phyloP scores from a whole-genome alignment of 92 coral and sea anemone species.

The Phenganax subtilis region DNA sequence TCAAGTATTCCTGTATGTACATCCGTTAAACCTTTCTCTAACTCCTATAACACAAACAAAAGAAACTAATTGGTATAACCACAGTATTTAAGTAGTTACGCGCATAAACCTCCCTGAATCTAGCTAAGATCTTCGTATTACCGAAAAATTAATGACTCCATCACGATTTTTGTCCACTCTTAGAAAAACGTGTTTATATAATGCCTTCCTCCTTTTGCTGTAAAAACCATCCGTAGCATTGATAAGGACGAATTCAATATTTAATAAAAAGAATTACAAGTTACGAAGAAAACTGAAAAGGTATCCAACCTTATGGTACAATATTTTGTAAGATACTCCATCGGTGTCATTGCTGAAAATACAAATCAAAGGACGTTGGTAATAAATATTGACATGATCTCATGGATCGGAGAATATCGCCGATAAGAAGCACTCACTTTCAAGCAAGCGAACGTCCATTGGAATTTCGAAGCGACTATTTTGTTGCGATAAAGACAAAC shows the following conservation, averaged over 20 bases:
- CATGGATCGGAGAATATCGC: not conserved
- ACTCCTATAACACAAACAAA: slow-evolving; percentile 52
- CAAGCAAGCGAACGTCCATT: slow-evolving; percentile 84
- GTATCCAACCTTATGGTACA: slow-evolving; percentile 77
- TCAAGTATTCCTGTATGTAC: slow-evolving; percentile 84
- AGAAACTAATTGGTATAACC: slow-evolving; percentile 4
- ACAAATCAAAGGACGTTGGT: not conserved
- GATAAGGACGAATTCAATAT: not conserved
- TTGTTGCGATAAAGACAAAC: slow-evolving; percentile 88
- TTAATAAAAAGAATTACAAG: too few species aligned
- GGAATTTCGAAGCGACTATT: slow-evolving; percentile 98
- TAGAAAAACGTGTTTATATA: slow-evolving; percentile 74
- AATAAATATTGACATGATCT: not conserved
- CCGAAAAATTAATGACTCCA: slow-evolving; percentile 73
- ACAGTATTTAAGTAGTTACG: not conserved
- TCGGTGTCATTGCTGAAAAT: slow-evolving; percentile 77
- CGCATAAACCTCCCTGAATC: not conserved
- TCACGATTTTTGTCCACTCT: slow-evolving; percentile 91
- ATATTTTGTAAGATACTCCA: slow-evolving; percentile 80
- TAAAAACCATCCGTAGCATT: not conserved
- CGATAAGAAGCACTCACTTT: slow-evolving; percentile 52
- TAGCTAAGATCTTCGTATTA: slow-evolving; percentile 29
- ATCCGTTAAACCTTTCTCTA: slow-evolving; percentile 77
- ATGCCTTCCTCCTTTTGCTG: slow-evolving; percentile 88
- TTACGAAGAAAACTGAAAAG: not conserved